phyloP scores from a whole-genome alignment of 2,888 invertebrate species.

The Resseliella maxima region DNA sequence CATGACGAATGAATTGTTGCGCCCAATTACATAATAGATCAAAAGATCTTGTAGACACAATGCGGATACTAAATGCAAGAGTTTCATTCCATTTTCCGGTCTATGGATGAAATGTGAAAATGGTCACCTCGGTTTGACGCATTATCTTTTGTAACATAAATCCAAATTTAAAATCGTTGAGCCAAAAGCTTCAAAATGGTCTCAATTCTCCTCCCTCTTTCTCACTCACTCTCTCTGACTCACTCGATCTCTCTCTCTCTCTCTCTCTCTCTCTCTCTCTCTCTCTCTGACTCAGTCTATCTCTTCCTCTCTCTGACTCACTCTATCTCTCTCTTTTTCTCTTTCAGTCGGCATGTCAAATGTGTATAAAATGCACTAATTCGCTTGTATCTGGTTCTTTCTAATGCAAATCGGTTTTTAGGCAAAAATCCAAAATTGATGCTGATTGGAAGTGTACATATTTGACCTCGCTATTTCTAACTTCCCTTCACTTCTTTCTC shows the following conservation, averaged over 20 bases:
- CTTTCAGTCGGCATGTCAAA: background rate
- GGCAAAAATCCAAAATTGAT: constrained; percentile 12
- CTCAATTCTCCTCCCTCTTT: too few species aligned
- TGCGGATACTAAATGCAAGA: constrained; percentile 11
- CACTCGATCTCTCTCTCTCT: too few species aligned
- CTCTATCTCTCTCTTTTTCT: background rate
- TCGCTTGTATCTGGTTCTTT: background rate
- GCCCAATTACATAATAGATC: constrained; percentile 48
- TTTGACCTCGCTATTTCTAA: background rate
- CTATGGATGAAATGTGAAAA: constrained; percentile 39
- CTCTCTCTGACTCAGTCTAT: too few species aligned
- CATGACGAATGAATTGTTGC: background rate
- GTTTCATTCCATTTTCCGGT: constrained; percentile 36
- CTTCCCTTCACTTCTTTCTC: background rate
- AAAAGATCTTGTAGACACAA: constrained; percentile 32
- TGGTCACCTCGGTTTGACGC: constrained; percentile 50
- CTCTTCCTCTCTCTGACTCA: too few species aligned
- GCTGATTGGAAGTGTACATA: constrained; percentile 48
- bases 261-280: too few species aligned
- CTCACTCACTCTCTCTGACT: too few species aligned
- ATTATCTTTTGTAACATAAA: constrained; percentile 51
- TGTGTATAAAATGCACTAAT: background rate
- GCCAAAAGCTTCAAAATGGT: background rate
- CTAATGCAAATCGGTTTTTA: constrained; percentile 11
- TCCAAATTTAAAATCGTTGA: constrained; percentile 34